Evolutionary conservation across 1,140 invertebrate species (phyloP).

Genomic region (Drosophila pandora): DNA sequence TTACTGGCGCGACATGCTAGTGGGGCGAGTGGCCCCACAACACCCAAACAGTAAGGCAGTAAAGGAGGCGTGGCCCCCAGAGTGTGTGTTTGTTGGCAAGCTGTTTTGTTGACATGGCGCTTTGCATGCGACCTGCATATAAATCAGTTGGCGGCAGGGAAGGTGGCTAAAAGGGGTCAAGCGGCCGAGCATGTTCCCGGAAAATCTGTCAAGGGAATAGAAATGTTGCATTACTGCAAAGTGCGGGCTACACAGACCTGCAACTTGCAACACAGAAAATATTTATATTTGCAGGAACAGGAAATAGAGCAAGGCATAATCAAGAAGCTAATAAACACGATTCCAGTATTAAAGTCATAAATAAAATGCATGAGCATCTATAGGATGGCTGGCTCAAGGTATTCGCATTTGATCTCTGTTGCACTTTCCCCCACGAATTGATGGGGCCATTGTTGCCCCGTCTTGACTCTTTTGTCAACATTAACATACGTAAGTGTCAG

Average conservation of each 20-base stretch:
- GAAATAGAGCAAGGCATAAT: not conserved
- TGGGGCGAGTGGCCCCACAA: not conserved
- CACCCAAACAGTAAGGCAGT: too few relatives aligned
- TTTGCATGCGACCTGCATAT: constrained; percentile 60
- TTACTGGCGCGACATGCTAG: constrained; percentile 64
- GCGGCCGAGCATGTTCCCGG: constrained; percentile 56
- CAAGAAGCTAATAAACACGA: not conserved
- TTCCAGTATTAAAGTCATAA: not conserved
- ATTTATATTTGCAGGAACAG: constrained; percentile 3
- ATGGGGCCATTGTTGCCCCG: constrained; percentile 38
- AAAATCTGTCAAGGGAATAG: constrained; percentile 24
- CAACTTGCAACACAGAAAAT: not conserved
- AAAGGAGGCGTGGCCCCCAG: constrained; percentile 5
- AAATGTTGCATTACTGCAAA: constrained; percentile 21
- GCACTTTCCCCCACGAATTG: constrained; percentile 53
- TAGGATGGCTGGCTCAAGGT: too few relatives aligned
- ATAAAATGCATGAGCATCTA: too few relatives aligned
- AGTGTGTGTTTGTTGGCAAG: constrained; percentile 41
- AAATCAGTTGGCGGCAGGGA: constrained; percentile 43
- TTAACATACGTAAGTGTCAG: constrained; percentile 83
- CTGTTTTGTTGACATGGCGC: constrained; percentile 51
- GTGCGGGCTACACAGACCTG: not conserved
- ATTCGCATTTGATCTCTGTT: constrained; percentile 6
- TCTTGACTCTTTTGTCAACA: constrained; percentile 79
- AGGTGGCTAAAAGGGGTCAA: constrained; percentile 62